Evolutionary conservation across 2,888 invertebrate genomes (phyloP).

Genomic region (Hemistola chrysoprasaria): DNA sequence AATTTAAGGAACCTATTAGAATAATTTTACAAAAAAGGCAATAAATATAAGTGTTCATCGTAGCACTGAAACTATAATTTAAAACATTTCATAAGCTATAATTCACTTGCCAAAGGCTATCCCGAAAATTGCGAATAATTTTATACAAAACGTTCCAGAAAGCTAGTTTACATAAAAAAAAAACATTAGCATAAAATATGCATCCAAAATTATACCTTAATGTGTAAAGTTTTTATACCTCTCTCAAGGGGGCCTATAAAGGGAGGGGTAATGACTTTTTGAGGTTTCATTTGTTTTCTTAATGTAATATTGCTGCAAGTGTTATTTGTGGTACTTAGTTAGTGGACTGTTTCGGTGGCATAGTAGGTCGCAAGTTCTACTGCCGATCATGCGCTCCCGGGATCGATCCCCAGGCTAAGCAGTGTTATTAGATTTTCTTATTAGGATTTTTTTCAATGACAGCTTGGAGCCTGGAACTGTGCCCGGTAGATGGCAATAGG

Average conservation of each 20-base stretch:
- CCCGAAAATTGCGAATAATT: constrained; percentile 32
- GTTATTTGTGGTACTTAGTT: too few species aligned
- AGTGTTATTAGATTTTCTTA: too few species aligned
- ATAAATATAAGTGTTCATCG: too few species aligned
- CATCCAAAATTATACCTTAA: constrained; percentile 33
- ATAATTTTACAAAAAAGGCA: too few species aligned
- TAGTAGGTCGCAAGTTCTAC: too few species aligned
- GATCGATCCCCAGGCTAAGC: too few species aligned
- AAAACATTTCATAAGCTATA: constrained; percentile 21
- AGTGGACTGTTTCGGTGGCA: too few species aligned
- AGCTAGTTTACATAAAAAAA: constrained; percentile 31
- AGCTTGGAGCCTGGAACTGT: too few species aligned
- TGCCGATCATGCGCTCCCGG: too few species aligned
- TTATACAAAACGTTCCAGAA: constrained; percentile 26
- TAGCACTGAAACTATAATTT: constrained; percentile 12
- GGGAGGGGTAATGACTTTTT: constrained; percentile 26
- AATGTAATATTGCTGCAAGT: constrained; percentile 27
- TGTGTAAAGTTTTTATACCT: constrained; percentile 32
- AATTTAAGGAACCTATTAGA: too few species aligned
- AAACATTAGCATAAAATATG: constrained; percentile 36
- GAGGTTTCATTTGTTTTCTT: constrained; percentile 29
- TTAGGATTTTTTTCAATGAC: too few species aligned
- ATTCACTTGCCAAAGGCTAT: constrained; percentile 28
- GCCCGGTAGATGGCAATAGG: too few species aligned
- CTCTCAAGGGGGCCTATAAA: constrained; percentile 28